phyloP scores from a whole-genome alignment of 2,113 vertebrate species.

The Melospiza georgiana region DNA sequence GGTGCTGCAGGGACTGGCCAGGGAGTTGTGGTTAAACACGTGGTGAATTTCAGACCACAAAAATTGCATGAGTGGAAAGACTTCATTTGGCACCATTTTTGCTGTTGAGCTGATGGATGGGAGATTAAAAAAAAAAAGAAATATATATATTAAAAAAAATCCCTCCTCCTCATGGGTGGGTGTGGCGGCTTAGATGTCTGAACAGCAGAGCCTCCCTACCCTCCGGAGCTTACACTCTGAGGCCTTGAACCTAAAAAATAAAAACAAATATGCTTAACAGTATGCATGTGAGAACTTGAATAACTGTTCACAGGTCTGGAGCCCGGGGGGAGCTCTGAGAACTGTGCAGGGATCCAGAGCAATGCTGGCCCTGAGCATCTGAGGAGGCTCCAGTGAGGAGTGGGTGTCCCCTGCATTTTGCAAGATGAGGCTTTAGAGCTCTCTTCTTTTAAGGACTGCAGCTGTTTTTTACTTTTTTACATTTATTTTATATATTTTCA shows the following conservation, averaged over 20 bases:
- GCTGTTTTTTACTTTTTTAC: not conserved
- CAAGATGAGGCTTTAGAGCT: not conserved
- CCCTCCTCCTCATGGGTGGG: not conserved
- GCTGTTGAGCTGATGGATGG: conserved; percentile 42
- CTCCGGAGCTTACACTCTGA: conserved; percentile 3
- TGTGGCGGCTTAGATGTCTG: conserved; percentile 49
- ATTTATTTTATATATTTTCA: not conserved
- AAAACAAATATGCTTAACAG: conserved; percentile 43
- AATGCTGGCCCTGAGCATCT: rapidly evolving
- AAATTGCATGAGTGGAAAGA: conserved; percentile 32
- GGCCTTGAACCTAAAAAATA: conserved; percentile 52
- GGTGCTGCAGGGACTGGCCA: conserved; percentile 8
- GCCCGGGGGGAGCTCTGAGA: not conserved
- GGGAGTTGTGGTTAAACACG: conserved; percentile 28
- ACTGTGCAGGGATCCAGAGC: not conserved
- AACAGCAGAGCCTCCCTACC: conserved; percentile 48
- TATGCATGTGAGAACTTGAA: conserved; percentile 32
- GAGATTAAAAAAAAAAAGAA: not conserved
- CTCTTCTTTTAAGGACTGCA: not conserved
- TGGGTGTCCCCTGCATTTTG: rapidly evolving
- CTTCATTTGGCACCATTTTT: conserved; percentile 33
- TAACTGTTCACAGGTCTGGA: not conserved
- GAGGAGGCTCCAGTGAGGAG: not conserved
- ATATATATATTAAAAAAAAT: not conserved
- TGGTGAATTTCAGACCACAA: conserved; percentile 27